These are phyloP conservation scores for Heliocidaris tuberculata DNA, from an alignment of 35 echinoderm and acorn worm species.

Conservation along the genomic window DNA sequence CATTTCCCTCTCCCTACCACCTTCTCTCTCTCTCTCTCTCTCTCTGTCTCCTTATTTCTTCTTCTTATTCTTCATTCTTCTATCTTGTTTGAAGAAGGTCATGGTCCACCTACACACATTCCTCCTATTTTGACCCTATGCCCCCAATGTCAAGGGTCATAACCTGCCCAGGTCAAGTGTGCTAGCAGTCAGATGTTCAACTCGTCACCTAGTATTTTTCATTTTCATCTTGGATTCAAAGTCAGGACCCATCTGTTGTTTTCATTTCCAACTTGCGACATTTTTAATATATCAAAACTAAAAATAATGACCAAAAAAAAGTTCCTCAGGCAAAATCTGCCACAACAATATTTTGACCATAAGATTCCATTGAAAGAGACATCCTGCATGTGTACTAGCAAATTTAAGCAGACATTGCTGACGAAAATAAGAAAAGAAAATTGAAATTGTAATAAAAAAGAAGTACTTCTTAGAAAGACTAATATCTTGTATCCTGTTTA, in stretches of 20 bases:
- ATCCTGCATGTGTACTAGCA: neutral
- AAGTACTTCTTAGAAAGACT: too few species aligned
- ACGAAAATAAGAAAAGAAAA: too few species aligned
- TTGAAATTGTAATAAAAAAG: too few species aligned
- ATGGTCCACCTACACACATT: neutral
- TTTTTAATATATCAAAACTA: neutral
- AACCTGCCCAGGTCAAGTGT: neutral
- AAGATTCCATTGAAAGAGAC: neutral
- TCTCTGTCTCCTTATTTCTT: too few species aligned
- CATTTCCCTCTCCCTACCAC: too few species aligned
- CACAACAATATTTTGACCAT: neutral
- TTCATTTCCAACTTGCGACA: neutral
- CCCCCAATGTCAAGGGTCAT: neutral
- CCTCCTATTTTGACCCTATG: neutral
- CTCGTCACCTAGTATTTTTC: neutral
- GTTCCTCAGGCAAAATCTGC: neutral
- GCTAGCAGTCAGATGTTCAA: neutral
- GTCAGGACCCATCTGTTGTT: neutral
- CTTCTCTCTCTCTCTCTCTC: neutral
- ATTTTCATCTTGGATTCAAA: neutral
- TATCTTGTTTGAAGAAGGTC: neutral
- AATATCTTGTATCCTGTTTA: too few species aligned
- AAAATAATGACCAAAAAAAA: neutral
- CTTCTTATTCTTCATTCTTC: too few species aligned
- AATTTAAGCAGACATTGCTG: too few species aligned